These are phyloP conservation scores for Tryphoninae sp. DNA, from an alignment of 2,888 invertebrate species.

Conservation along the genomic window DNA sequence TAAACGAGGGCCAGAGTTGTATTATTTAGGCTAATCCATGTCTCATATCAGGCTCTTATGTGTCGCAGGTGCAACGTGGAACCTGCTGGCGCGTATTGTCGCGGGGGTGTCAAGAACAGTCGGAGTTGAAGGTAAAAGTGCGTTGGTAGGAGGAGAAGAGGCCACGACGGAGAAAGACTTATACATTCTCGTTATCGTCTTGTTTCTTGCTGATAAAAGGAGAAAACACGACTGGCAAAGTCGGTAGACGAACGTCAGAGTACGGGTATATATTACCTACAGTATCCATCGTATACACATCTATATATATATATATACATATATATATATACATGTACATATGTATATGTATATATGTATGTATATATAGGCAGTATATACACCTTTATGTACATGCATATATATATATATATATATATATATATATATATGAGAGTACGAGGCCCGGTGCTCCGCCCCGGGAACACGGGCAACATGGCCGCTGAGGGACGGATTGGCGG, in stretches of 20 bases:
- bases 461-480: constrained; percentile 85
- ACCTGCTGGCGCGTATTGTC: constrained; percentile 8
- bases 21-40: too few species aligned
- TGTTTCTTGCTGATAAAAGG: constrained; percentile 29
- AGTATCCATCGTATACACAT: constrained; percentile 15
- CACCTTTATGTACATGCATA: neutral
- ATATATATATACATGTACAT: neutral
- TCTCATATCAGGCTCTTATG: neutral
- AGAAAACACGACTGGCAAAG: constrained; percentile 59
- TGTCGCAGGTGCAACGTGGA: constrained; percentile 24
- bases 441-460: constrained; percentile 84
- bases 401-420: constrained; percentile 37
- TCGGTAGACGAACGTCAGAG: constrained; percentile 51
- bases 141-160: constrained; percentile 2
- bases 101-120: constrained; percentile 45
- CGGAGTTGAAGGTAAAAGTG: constrained; percentile 53
- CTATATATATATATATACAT: constrained; percentile 3
- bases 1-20: too few species aligned
- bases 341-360: neutral
- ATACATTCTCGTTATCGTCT: constrained; percentile 42
- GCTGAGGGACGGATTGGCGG: constrained; percentile 85
- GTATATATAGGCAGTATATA: constrained; percentile 23
- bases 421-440: constrained; percentile 44
- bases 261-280: neutral
- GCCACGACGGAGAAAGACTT: constrained; percentile 24